These are phyloP conservation scores for Drosophila dunni DNA, from an alignment of 1,140 invertebrate species.

Conservation along the genomic window DNA sequence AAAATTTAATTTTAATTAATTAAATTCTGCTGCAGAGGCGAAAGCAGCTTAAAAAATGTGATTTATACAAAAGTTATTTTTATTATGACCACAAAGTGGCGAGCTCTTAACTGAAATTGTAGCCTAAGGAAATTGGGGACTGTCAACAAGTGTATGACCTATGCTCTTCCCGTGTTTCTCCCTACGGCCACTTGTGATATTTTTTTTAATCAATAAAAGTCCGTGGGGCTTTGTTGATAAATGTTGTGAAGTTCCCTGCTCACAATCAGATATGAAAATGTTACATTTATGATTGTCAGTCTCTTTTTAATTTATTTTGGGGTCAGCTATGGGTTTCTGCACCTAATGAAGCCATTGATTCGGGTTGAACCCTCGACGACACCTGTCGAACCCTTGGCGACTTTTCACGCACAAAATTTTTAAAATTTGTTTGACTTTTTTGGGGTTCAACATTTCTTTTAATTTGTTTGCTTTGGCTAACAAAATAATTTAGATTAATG, in stretches of 20 bases:
- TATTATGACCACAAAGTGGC: constrained; percentile 35
- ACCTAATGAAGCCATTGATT: constrained; percentile 64
- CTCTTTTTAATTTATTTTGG: not conserved
- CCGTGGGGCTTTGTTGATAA: constrained; percentile 74
- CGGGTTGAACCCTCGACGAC: constrained; percentile 45
- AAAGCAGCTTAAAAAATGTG: constrained; percentile 76
- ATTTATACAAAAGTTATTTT: constrained; percentile 35
- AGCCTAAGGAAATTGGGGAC: constrained; percentile 35
- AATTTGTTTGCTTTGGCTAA: constrained; percentile 68
- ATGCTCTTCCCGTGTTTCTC: not conserved
- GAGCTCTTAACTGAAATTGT: constrained; percentile 68
- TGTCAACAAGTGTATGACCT: constrained; percentile 70
- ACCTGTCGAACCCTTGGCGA: constrained; percentile 53
- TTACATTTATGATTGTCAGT: constrained; percentile 45
- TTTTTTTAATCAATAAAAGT: constrained; percentile 78
- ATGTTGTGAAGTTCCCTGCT: constrained; percentile 60
- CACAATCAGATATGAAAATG: constrained; percentile 56
- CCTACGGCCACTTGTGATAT: constrained; percentile 28
- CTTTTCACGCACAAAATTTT: constrained; percentile 41
- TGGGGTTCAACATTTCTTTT: constrained; percentile 69
- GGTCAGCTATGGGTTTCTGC: constrained; percentile 15
- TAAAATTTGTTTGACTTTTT: constrained; percentile 65
- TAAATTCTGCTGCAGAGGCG: constrained; percentile 58
- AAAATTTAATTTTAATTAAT: constrained; percentile 74
- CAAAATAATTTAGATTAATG: constrained; percentile 78